Percentiles rank a stretch among this genome's conserved stretches.
These are phyloP conservation scores for Apotomis turbidana DNA, from an alignment of 2,888 invertebrate species.

Conservation along the genomic window DNA sequence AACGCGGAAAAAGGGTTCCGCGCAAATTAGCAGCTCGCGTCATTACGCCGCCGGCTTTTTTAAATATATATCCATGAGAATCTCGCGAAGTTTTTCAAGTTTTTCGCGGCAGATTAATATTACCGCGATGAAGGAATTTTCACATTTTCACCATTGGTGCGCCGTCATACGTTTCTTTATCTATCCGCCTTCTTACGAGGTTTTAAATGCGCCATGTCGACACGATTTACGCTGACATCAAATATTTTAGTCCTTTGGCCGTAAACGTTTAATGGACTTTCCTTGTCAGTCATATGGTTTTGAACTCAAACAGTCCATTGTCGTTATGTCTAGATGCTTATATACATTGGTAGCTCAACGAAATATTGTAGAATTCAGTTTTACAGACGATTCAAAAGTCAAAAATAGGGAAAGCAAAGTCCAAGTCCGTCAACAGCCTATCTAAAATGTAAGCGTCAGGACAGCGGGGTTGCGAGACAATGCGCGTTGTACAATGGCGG, in stretches of 20 bases:
- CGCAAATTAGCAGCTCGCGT: constrained; percentile 40
- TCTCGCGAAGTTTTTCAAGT: constrained; percentile 25
- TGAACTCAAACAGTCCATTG: no score
- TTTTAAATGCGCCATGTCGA: not conserved
- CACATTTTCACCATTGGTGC: not conserved
- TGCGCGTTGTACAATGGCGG: constrained; percentile 5
- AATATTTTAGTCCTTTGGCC: not conserved
- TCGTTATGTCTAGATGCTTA: no score
- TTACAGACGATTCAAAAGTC: not conserved
- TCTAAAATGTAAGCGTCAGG: constrained; percentile 27
- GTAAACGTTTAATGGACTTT: no score
- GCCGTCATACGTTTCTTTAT: not conserved
- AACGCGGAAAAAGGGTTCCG: constrained; percentile 35
- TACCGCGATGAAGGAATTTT: constrained; percentile 11
- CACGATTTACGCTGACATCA: no score
- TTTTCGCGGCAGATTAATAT: constrained; percentile 22
- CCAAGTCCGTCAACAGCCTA: constrained; percentile 7
- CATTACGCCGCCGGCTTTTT: constrained; percentile 35
- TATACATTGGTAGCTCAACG: no score
- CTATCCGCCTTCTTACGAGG: not conserved
- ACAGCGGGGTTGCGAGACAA: constrained; percentile 19
- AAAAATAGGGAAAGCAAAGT: not conserved
- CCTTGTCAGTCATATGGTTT: no score
- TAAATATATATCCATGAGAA: constrained; percentile 27
- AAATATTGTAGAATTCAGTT: no score